Base-by-base conservation (phyloP, 2,113 vertebrate genomes). In the Telmatochromis brichardi region DNA sequence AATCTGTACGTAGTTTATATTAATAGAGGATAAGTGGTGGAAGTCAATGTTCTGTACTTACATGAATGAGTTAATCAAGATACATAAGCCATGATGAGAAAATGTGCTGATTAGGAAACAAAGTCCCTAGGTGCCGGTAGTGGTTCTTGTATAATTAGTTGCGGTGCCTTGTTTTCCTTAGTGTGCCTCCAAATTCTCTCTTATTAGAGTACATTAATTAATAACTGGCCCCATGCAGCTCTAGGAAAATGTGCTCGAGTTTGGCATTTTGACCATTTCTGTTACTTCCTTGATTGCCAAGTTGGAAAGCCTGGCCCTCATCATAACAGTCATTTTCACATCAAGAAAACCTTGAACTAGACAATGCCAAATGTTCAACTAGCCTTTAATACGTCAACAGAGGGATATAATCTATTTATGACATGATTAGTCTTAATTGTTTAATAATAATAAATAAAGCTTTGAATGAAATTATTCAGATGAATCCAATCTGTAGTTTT, bases 131-230 rank as follows among this genome's bases (percentile, higher is more conserved):
- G 80, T 88, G 58, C 26, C 4, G 2, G 6, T 89, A 85, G 89
- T 83, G 23, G 82, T 71, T 88, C 26, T 28, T n/a, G 89, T 40
- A 40, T 86, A 90, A 94, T 93, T 89, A 89, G 80, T 47, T 81
- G 83, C 63, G 23, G 15, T 35, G 86, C 37, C 83, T 90, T 88
- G 88, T 84, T 90, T 93, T 87, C 55, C 58, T 86, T 21, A 51
- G 80, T 71, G 47, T 50, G 81, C 54, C 13, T 81, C 68, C 80
- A 82, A 87, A 86, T 83, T 89, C 19, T 81, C 76, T 80, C 45
- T 68, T 83, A 81, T 85, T 83, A 86, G 53, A 86, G 13, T 14
- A 57, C 55, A 81, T 92, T 85, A 87, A 90, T 88, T 89, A 89
- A 91, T 88, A 68, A 83, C 11, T 12, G 6, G 23, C 68, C 76